Base-by-base conservation (phyloP, 2,113 vertebrate species). In the Pao palembangensis region DNA sequence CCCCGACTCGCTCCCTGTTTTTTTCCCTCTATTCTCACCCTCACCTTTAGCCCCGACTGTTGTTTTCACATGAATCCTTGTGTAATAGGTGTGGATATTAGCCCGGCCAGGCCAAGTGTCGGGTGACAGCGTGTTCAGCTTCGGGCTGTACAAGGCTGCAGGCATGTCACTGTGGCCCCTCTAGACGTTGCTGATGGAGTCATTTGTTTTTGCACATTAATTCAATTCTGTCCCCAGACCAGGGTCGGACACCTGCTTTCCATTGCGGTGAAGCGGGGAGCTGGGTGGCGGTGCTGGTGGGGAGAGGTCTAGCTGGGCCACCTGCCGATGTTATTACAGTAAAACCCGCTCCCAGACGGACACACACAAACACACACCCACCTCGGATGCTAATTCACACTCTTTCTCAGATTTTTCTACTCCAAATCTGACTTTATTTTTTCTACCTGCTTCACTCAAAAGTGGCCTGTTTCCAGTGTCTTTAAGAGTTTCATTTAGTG, bases 131-230 rank as follows among this genome's bases (percentile, higher is more conserved):
- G 20, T 38, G 69, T 66, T 74, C 79, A 67, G 73, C 74, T 51
- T 38, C 73, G 75, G 76, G 75, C 66, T 51, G 65, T 43, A 53
- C 8, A 42, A 80, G 78, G 68, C 79, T 75, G 70, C 74, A 66
- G 74, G 81, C 82, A 79, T 86, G 88, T 90, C 86, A 82, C 83
- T 75, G 69, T 16, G 28, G 83, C 79, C 78, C 72, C 79, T 73
- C 82, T 69, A 87, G 85, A 88, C 79, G 13, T 61, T 81, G 83
- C 75, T 81, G 87, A 90, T 91, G 89, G 83, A 89, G 89, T 91
- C 89, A 91, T 91, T 81, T 91, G 88, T 91, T 91, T 88, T 91
- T 79, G 75, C 86, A 89, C 86, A 88, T 87, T 90, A 90, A 91
- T 88, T 91, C 81, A 90, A 88, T 91, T 90, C 78, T 87, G 85